phyloP scores from a whole-genome alignment of 1,140 invertebrate genomes.

The Leptonema lineaticorne region DNA sequence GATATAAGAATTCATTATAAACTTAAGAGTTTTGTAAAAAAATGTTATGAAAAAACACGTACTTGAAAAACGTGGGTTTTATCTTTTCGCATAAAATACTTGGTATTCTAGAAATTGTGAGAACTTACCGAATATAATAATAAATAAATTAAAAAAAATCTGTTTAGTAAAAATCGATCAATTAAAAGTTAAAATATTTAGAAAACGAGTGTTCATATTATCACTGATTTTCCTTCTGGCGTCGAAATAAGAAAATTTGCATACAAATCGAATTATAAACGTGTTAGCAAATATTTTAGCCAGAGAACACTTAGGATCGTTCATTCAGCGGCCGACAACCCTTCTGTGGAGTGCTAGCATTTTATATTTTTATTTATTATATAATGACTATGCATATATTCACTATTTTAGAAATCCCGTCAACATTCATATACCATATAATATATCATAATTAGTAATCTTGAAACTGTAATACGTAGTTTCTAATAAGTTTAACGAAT shows the following conservation, averaged over 20 bases:
- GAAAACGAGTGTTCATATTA: background rate
- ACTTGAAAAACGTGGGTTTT: conserved; percentile 10
- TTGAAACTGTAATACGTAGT: too few relatives aligned
- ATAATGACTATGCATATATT: conserved; percentile 32
- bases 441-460: too few relatives aligned
- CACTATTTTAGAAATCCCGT: too few relatives aligned
- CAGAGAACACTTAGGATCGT: conserved; percentile 35
- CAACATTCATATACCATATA: too few relatives aligned
- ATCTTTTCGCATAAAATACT: background rate
- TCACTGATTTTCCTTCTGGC: background rate
- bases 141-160: too few relatives aligned
- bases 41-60: background rate
- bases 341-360: conserved; percentile 3
- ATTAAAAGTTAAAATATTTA: too few relatives aligned
- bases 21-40: background rate
- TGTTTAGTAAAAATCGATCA: too few relatives aligned
- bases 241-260: conserved; percentile 41
- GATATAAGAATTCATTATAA: conserved; percentile 4
- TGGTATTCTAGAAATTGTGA: too few relatives aligned
- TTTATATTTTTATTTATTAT: conserved; percentile 4
- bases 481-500: too few relatives aligned
- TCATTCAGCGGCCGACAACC: conserved; percentile 20
- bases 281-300: conserved; percentile 42
- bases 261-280: conserved; percentile 43
- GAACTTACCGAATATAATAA: too few relatives aligned